A percentile compares a stretch with the other conserved stretches of the same genome.
Evolutionary conservation across 2,797 vertebrate genomes (phyloP).

Genomic region (Pangasius sanitwongsei): DNA sequence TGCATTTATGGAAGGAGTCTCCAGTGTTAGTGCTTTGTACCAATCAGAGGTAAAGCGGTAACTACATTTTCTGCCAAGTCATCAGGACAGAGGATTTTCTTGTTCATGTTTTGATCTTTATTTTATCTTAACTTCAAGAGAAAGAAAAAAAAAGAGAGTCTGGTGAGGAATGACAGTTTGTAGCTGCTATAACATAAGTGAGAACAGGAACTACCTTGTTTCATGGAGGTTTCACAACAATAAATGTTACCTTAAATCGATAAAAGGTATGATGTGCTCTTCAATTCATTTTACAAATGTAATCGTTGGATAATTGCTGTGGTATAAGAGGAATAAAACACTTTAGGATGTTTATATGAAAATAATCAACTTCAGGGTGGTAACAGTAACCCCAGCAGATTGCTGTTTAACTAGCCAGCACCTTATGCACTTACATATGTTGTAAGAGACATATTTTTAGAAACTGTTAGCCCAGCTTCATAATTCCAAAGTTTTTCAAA

Average conservation of each 20-base stretch:
- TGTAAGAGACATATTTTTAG: neutral
- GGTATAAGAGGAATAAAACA: neutral
- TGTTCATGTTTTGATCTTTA: neutral
- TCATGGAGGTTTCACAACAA: too few relatives aligned
- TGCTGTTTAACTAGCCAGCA: too few relatives aligned
- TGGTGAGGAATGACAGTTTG: too few relatives aligned
- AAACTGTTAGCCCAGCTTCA: neutral
- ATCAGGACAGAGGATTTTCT: neutral
- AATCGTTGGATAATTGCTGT: neutral
- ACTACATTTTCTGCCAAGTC: neutral
- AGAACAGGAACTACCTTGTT: too few relatives aligned
- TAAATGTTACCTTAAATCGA: neutral
- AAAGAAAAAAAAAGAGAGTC: too few relatives aligned
- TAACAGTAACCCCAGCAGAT: too few relatives aligned
- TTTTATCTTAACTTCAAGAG: neutral
- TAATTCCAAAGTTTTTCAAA: neutral
- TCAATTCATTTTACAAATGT: neutral
- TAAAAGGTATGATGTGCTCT: neutral
- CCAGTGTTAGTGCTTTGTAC: neutral
- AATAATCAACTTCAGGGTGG: too few relatives aligned
- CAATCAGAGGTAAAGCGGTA: neutral
- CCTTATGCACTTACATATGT: too few relatives aligned
- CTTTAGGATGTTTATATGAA: too few relatives aligned
- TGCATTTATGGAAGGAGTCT: neutral
- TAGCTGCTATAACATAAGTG: too few relatives aligned